Evolutionary conservation across 2,888 invertebrate species (phyloP).

Genomic region (Parapristionchus giblindavisi): DNA sequence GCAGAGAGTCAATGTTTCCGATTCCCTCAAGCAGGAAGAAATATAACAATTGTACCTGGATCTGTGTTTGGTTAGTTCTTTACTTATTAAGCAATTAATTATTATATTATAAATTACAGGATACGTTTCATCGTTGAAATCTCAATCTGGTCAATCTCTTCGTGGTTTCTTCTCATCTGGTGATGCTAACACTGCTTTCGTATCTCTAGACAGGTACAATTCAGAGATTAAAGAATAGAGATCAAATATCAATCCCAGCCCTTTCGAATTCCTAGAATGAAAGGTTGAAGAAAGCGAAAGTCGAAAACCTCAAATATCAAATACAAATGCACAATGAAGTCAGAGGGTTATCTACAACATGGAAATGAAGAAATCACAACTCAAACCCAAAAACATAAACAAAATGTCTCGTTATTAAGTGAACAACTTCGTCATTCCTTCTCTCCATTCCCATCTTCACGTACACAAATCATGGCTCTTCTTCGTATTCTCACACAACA

Average conservation of each 20-base stretch:
- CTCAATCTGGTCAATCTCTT: constrained; percentile 43
- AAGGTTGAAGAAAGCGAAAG: too few relatives aligned
- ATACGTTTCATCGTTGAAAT: constrained; percentile 28
- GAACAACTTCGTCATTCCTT: constrained; percentile 38
- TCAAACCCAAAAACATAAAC: too few relatives aligned
- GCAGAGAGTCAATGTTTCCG: constrained; percentile 64
- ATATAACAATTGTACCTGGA: constrained; percentile 64
- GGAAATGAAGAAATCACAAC: too few relatives aligned
- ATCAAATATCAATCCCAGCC: constrained; percentile 39
- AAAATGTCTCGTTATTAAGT: neutral
- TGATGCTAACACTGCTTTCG: constrained; percentile 56
- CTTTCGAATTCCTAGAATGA: constrained; percentile 11
- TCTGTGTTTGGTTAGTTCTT: constrained; percentile 58
- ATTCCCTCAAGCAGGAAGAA: constrained; percentile 62
- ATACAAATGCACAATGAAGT: too few relatives aligned
- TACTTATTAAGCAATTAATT: neutral
- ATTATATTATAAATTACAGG: constrained; percentile 1
- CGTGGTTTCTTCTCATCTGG: constrained; percentile 60
- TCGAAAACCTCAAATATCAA: too few relatives aligned
- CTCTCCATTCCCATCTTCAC: constrained; percentile 28
- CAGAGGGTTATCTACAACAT: too few relatives aligned
- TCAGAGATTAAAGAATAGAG: too few relatives aligned
- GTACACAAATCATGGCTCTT: constrained; percentile 48
- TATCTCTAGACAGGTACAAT: constrained; percentile 57
- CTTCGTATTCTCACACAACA: constrained; percentile 57